Conservation (phyloP, 2,113 vertebrate species). For the Turnix velox region DNA sequence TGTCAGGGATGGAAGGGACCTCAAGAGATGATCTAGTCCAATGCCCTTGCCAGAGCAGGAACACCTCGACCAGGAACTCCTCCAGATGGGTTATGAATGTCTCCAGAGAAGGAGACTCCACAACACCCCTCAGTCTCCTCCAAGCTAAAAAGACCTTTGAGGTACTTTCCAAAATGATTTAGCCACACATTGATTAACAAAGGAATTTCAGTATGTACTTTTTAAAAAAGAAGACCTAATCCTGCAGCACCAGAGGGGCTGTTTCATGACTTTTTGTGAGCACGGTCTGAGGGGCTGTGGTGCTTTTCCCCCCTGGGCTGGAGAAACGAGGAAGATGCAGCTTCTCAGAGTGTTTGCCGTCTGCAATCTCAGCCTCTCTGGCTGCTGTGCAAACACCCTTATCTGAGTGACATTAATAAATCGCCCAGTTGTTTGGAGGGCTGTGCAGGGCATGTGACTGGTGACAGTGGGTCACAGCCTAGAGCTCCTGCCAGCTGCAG, state of each 20-base stretch:
- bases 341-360: not conserved
- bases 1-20: no score
- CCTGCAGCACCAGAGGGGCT: not conserved
- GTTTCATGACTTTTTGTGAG: not conserved
- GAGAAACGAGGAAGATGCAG: not conserved
- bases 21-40: no score
- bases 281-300: fast-evolving
- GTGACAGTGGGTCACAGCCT: slow-evolving; percentile 5
- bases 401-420: slow-evolving; percentile 33
- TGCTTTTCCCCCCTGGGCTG: not conserved
- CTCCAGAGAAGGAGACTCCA: no score
- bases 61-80: no score
- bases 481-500: slow-evolving; percentile 14
- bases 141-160: no score
- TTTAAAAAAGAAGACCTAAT: no score
- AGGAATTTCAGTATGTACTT: no score
- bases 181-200: no score
- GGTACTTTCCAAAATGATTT: no score
- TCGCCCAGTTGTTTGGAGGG: slow-evolving; percentile 15
- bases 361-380: not conserved
- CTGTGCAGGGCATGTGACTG: slow-evolving; percentile 31
- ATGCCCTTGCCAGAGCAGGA: no score
- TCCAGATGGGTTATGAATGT: no score
- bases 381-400: not conserved
- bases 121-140: no score